Conservation (phyloP, 2,113 vertebrate species). For the Muntiacus reevesi region DNA sequence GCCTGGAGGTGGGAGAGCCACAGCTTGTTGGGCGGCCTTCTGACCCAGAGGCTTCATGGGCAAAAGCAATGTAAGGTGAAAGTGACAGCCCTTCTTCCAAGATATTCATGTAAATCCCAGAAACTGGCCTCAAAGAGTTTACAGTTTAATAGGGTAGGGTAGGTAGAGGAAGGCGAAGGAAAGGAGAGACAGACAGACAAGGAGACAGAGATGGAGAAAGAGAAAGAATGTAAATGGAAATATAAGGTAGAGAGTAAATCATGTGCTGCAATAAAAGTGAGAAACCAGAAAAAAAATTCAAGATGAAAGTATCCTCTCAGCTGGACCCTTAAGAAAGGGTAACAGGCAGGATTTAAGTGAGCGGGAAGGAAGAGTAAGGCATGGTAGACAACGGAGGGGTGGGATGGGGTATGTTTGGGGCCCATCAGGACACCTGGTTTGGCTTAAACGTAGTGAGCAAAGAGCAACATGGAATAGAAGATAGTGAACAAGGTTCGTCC, state of each 20-base stretch:
- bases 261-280: not conserved
- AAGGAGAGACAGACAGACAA: not conserved
- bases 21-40: rapidly evolving
- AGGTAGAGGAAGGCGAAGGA: not conserved
- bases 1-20: not conserved
- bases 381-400: no score
- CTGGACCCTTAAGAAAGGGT: not conserved
- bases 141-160: not conserved
- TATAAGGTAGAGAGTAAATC: no score
- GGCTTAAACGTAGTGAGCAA: not conserved
- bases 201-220: not conserved
- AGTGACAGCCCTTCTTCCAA: rapidly evolving
- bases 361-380: not conserved
- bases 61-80: not conserved
- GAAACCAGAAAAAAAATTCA: not conserved
- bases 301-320: not conserved
- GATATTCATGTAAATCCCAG: not conserved
- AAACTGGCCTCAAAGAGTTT: not conserved
- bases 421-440: not conserved
- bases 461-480: not conserved
- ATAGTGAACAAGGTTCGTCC: not conserved
- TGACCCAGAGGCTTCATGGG: not conserved
- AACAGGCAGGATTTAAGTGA: not conserved
- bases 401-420: not conserved
- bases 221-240: not conserved